Base-by-base conservation (phyloP, 2,888 invertebrate species). In the Drosophila melanosoma region DNA sequence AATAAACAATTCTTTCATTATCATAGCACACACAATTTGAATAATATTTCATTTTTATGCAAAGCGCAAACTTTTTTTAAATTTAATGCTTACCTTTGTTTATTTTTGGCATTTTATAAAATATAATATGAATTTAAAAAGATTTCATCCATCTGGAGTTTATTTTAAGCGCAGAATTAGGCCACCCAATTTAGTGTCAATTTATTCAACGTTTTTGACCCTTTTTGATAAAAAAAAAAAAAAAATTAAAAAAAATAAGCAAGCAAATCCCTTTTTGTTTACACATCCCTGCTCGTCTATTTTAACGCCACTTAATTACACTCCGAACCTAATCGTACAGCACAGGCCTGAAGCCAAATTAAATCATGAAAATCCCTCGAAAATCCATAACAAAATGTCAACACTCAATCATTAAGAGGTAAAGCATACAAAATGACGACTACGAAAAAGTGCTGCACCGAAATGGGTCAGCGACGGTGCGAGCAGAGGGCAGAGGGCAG, bases 281-380 rank as follows among this genome's bases (percentile, higher is more conserved):
- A 51, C 36, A 49, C 49, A 17, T 51, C 60, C 60, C 15, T 3
- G 45, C 23, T 23, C 62, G 26, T 53, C 65, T 36, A 60, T 81
- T 74, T 64, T 29, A 68, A 73, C 29, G 73, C 59, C 78, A 78
- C 74, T 88, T 88, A 84, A 84, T 83, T 88, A 81, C 78, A 74
- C 76, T 74, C 67, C 66, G 51, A 60, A 69, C 64, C 69, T 66
- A 57, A 56, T 42, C 54, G 57, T 66, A 60, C 33, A 20, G 17
- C n/a, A 38, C 20, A 38, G 10, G 7, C 17, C 11, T 49, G 45
- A 26, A 26, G 54, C 26, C 38, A 61, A 78, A 69, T 72, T 42
- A 42, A 67, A 26, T 40, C 40, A 49, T 32, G 35, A 74, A 76
- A 85, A 67, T 61, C 49, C 38, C 54, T 20, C 29, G 38, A 35